phyloP scores from a whole-genome alignment of 2,797 vertebrate species.

The Sebastes trivittatus region DNA sequence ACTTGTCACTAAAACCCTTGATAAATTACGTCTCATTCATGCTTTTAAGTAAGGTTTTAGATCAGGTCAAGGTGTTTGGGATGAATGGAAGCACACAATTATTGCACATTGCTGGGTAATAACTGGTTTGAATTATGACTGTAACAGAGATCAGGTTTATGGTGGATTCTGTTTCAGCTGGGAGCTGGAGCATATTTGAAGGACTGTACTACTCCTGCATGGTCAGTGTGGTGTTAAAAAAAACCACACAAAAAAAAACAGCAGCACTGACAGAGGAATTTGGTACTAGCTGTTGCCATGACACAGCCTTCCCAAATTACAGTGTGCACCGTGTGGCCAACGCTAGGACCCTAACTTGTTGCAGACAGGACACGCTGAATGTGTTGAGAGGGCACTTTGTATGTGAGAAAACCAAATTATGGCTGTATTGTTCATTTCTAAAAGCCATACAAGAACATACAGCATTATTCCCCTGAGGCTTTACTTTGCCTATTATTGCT shows the following conservation, averaged over 20 bases:
- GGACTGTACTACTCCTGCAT: constrained; percentile 13
- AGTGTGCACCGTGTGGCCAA: constrained; percentile 18
- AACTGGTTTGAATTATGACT: constrained; percentile 27
- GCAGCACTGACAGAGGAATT: constrained; percentile 50
- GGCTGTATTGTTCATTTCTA: neutral
- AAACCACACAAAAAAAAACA: constrained; percentile 38
- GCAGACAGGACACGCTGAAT: neutral
- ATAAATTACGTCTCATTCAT: neutral
- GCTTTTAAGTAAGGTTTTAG: neutral
- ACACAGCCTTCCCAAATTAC: constrained; percentile 58
- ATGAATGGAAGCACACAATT: neutral
- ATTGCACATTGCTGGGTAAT: constrained; percentile 24
- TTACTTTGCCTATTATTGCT: neutral
- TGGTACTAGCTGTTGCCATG: constrained; percentile 60
- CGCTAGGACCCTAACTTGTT: constrained; percentile 10
- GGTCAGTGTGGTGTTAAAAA: constrained; percentile 56
- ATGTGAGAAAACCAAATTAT: neutral
- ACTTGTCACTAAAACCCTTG: neutral
- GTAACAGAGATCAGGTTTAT: neutral
- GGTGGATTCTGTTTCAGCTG: constrained; percentile 28
- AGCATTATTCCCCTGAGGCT: neutral
- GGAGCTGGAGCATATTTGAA: constrained; percentile 11
- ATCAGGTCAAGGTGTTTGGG: neutral
- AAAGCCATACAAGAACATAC: neutral
- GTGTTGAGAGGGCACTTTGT: neutral